phyloP scores from a whole-genome alignment of 2,113 vertebrate species.

The Pygoscelis adeliae region DNA sequence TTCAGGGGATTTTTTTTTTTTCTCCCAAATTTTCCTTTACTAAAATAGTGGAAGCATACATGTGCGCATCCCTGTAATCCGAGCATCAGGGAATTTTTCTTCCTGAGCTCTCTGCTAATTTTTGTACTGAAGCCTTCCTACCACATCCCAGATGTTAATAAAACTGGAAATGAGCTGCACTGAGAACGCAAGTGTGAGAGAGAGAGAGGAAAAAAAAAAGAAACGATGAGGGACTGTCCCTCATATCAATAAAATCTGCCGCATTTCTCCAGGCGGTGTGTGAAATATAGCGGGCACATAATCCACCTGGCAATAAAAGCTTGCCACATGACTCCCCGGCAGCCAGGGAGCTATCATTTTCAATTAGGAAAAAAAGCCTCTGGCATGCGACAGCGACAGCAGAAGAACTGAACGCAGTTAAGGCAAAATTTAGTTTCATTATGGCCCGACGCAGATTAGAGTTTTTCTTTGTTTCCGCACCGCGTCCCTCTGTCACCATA shows the following conservation, averaged over 20 bases:
- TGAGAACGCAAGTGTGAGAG: not conserved
- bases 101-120: not conserved
- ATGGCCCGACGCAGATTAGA: not conserved
- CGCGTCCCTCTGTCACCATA: not conserved
- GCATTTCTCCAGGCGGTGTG: conserved; percentile 43
- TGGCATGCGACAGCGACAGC: not conserved
- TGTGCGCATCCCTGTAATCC: fast-evolving
- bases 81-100: not conserved
- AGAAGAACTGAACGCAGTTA: not conserved
- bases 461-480: not conserved
- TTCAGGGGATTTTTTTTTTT: not conserved
- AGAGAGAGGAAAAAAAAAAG: not conserved
- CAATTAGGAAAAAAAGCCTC: conserved; percentile 56
- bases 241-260: conserved; percentile 44
- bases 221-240: not conserved
- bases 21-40: not conserved
- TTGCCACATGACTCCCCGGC: conserved; percentile 5
- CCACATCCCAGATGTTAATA: conserved; percentile 11
- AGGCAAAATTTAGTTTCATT: conserved; percentile 48
- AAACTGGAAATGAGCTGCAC: not conserved
- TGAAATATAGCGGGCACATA: conserved; percentile 35
- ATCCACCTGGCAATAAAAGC: conserved; percentile 21
- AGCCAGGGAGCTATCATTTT: conserved; percentile 55
- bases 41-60: not conserved
- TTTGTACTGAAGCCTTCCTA: not conserved